Evolutionary conservation across 2,888 invertebrate species (phyloP), one percentile per base, ranked within the genome.

Genomic region (Linnaemya tessellans): DNA sequence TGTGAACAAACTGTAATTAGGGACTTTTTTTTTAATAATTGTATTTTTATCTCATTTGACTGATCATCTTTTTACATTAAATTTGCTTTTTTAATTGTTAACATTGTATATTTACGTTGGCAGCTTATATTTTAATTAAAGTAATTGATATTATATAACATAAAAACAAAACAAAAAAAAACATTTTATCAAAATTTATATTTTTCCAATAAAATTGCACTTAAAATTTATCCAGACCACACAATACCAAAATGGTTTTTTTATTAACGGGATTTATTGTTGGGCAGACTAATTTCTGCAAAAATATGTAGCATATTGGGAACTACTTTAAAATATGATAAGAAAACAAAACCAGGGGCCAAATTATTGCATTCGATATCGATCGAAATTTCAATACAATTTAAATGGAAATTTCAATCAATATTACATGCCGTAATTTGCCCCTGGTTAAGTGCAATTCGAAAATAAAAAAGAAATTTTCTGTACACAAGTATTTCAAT

Each of bases 171-270:
- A 18, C 25, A 67, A 35, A 60, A 11, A 8, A 9, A 1, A 41
- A 67, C 20, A 54, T 54, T 74, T 73, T 84, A 35, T 80, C 20
- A 49, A 77, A 58, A 46, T 43, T 68, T 70, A 62, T 60, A 70
- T 78, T 71, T 80, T 75, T 73, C 58, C 25, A 84, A 85, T 85
- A 85, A 85, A 82, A 30, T 79, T 75, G 71, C 79, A 75, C 78
- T 71, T 65, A 46, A 67, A 78, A 71, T 25, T 35, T 49, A 64
- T n/a, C 35, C 1, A 35, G 25, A 46, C 68, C 38, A 64, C 77
- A 68, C 71, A 30, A n/a, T 41, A 62, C 67, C 22, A 60, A 18
- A 20, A 56, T 5, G 54, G n/a, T n/a, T n/a, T n/a, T 38, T 54
- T 58, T 51, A 43, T 58, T 20, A 35, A 22, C 10, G 9, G 38